A percentile compares a stretch with the other conserved stretches of the same genome.
phyloP scores from a whole-genome alignment of 2,113 vertebrate species.

The Gymnobelideus leadbeateri region DNA sequence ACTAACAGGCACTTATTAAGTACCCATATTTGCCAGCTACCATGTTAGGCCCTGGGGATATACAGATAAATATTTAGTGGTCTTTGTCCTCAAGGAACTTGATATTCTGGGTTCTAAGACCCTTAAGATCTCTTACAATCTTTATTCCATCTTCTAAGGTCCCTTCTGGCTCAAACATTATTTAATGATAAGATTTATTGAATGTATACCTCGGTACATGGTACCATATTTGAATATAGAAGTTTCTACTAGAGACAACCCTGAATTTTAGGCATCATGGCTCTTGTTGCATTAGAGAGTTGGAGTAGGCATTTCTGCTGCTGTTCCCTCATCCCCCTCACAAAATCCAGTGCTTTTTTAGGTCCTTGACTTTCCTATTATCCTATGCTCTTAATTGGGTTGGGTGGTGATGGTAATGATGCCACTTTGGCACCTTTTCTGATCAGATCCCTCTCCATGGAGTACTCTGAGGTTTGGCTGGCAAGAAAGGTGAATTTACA shows the following conservation, averaged over 20 bases:
- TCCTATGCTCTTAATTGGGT: too few species aligned
- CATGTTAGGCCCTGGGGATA: background rate
- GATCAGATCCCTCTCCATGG: constrained; percentile 43
- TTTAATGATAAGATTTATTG: too few species aligned
- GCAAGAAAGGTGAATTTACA: constrained; percentile 75
- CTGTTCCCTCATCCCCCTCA: background rate
- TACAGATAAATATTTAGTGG: background rate
- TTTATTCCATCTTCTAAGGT: background rate
- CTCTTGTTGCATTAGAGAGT: too few species aligned
- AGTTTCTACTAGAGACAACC: too few species aligned
- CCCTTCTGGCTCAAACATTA: background rate
- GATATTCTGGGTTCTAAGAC: background rate
- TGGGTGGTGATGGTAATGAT: background rate
- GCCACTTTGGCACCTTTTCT: background rate
- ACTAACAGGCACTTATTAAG: background rate
- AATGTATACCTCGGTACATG: too few species aligned
- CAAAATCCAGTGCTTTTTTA: background rate
- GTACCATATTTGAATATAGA: too few species aligned
- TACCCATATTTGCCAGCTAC: background rate
- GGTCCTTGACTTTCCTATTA: background rate
- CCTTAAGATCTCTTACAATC: background rate
- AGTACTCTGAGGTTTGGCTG: constrained; percentile 52
- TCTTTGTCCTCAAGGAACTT: background rate
- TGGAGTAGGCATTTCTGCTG: background rate
- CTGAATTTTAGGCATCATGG: too few species aligned